A percentile compares a stretch with the other conserved stretches of the same genome.
Evolutionary conservation across 2,888 invertebrate genomes (phyloP).

Genomic region (Ferdinandea cuprea): DNA sequence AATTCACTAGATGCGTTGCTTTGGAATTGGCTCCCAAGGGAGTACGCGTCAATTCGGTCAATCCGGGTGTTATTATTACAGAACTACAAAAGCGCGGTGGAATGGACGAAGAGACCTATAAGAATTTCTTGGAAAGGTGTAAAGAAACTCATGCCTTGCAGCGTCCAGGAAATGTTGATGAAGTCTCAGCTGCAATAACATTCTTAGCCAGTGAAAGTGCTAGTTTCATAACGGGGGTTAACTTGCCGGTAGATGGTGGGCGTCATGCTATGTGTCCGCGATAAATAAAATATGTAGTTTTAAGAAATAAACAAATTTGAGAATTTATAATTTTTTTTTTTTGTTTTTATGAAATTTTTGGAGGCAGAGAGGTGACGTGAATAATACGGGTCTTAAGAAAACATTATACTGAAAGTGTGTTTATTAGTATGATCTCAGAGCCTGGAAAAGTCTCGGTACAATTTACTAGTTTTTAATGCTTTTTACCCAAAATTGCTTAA

Average conservation of each 20-base stretch:
- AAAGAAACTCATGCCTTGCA: conserved; percentile 95
- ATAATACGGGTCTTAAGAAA: too few species aligned
- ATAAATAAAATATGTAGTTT: too few species aligned
- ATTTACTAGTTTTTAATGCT: too few species aligned
- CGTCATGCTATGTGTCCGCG: conserved; percentile 87
- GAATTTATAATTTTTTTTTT: too few species aligned
- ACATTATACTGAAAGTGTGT: too few species aligned
- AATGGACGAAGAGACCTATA: conserved; percentile 90
- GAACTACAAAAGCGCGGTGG: conserved; percentile 91
- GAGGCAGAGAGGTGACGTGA: too few species aligned
- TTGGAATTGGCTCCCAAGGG: conserved; percentile 91
- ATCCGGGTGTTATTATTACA: conserved; percentile 96
- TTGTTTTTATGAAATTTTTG: too few species aligned
- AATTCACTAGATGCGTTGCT: conserved; percentile 95
- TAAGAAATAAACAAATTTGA: too few species aligned
- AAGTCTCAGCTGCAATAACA: conserved; percentile 93
- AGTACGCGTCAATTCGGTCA: conserved; percentile 94
- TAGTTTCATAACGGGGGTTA: conserved; percentile 89
- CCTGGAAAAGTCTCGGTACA: too few species aligned
- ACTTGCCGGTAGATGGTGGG: conserved; percentile 88
- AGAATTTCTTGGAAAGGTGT: conserved; percentile 90
- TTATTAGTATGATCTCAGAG: too few species aligned
- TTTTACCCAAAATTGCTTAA: too few species aligned
- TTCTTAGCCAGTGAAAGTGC: conserved; percentile 92
- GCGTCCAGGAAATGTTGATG: conserved; percentile 90